Evolutionary conservation across 92 coral and sea anemone genomes (phyloP), one percentile per base, ranked within the genome.

Genomic region (Montipora capitata): DNA sequence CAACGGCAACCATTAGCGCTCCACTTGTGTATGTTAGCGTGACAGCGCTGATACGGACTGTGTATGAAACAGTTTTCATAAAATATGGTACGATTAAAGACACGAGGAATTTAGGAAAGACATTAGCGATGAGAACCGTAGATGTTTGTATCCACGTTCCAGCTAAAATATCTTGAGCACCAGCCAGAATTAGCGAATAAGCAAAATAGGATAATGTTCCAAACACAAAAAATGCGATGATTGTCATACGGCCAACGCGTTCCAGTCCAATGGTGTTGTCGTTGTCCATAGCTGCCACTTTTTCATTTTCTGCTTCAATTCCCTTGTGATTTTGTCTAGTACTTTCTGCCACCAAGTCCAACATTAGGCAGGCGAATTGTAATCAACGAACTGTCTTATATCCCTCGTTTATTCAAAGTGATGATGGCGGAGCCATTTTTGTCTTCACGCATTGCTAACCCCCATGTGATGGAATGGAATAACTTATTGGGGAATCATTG

Each of bases 111-210:
- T 44, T 63, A 0, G 98, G 96, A 2, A 74, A 82, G 5, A 92
- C 84, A 66, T 76, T 68, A 0, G 96, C 96, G 3, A 90, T 84
- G 13, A 92, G 79, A 18, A 94, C 95, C 72, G 79, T 42, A 2
- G 96, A 94, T 2, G 96, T 90, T 82, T 90, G 96, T 35, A 93
- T 79, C 8, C 63, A 86, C 9, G 98, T 94, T 9, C 93, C 96
- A 3, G 96, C 94, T 41, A 94, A 68, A 44, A 92, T 87, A 61
- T 94, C 98, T 72, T 92, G 98, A 2, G 98, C 92, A 56, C 86
- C 94, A 41, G 98, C 68, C 40, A 93, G 83, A 44, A 93, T 68
- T 43, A 93, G 82, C 10, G 83, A 69, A 44, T 49, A 86, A 0
- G 69, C 40, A 3, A 69, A 78, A 59, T 65, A 76, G 13, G 52